Conservation (phyloP, 2,113 vertebrate species). For the Haplochromis vanheusdeni region DNA sequence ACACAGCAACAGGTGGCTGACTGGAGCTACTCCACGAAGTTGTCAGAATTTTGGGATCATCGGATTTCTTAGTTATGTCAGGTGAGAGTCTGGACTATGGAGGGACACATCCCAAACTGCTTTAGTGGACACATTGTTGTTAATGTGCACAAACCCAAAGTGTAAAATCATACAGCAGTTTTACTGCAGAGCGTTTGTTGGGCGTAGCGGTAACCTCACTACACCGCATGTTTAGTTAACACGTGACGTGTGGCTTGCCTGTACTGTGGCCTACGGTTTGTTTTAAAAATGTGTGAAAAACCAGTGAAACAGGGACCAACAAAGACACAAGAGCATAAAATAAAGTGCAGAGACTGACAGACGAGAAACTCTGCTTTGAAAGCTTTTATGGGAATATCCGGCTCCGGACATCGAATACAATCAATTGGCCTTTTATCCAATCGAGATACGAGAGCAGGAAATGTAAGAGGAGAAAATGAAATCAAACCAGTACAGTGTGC, state of each 20-base stretch:
- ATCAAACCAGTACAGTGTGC: background rate
- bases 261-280: rapidly evolving
- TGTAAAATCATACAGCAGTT: background rate
- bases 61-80: background rate
- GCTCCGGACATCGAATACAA: background rate
- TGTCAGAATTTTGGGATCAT: background rate
- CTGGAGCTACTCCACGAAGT: background rate
- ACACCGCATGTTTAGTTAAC: background rate
- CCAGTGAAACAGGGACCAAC: background rate
- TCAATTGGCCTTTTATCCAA: background rate
- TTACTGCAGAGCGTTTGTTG: background rate
- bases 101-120: background rate
- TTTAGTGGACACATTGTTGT: background rate
- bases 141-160: background rate
- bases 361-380: background rate
- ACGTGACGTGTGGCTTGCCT: background rate
- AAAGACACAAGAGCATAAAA: background rate
- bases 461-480: background rate
- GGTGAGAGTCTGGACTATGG: background rate
- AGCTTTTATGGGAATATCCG: background rate
- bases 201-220: background rate
- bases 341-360: background rate
- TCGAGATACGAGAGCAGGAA: background rate
- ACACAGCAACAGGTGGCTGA: background rate
- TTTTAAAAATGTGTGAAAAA: background rate